These are phyloP conservation scores for Pachycephus smyrnensis DNA, from an alignment of 2,888 invertebrate species.

Conservation along the genomic window DNA sequence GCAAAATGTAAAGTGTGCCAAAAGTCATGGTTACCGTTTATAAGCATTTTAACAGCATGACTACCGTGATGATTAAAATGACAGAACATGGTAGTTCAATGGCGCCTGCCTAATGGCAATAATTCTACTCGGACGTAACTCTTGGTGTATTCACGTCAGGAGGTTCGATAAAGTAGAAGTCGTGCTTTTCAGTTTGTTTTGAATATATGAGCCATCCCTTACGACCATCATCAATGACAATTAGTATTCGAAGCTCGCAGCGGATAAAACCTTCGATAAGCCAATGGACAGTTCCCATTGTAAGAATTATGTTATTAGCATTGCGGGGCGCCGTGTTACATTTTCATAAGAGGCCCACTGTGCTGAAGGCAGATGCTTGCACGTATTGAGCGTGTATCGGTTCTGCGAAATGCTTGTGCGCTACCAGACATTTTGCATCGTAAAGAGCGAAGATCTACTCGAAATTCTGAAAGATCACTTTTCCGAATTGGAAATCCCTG, in stretches of 20 bases:
- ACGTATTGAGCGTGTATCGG: neutral
- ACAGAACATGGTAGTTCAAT: neutral
- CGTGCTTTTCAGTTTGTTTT: no score
- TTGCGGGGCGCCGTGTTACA: slow-evolving; percentile 22
- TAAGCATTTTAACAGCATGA: neutral
- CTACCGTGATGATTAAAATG: neutral
- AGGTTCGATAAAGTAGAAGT: no score
- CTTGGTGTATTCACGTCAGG: neutral
- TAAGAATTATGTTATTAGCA: slow-evolving; percentile 29
- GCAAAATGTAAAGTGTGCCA: neutral
- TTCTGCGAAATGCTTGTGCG: neutral
- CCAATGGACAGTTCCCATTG: slow-evolving; percentile 13
- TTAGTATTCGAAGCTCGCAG: no score
- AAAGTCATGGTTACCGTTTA: neutral
- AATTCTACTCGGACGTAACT: neutral
- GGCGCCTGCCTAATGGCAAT: neutral
- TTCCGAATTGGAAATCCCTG: no score
- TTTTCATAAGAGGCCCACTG: slow-evolving; percentile 19
- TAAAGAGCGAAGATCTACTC: no score
- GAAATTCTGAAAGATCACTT: no score
- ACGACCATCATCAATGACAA: no score
- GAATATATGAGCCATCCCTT: no score
- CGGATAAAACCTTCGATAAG: slow-evolving; percentile 20
- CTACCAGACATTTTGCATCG: no score
- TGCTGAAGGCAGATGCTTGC: neutral